Conservation (phyloP, 2,797 vertebrate genomes). For the Intellagama lesueurii region DNA sequence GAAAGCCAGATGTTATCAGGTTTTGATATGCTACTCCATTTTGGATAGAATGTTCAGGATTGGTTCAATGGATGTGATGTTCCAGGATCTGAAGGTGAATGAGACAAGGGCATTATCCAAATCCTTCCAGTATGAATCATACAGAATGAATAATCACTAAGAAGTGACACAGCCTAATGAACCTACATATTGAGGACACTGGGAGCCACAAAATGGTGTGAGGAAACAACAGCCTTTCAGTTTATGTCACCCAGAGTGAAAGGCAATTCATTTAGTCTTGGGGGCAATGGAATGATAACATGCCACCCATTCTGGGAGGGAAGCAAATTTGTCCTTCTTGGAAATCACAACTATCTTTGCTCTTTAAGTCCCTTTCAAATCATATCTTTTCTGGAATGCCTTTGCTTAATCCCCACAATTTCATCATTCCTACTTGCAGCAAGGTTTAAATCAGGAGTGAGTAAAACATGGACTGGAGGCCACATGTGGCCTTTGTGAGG, state of each 20-base stretch:
- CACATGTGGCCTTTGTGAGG: background rate
- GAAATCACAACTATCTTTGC: background rate
- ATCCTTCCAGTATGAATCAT: slow-evolving; percentile 23
- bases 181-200: background rate
- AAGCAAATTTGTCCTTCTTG: background rate
- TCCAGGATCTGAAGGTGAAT: slow-evolving; percentile 5
- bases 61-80: background rate
- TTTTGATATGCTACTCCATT: background rate
- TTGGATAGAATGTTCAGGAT: slow-evolving; percentile 3
- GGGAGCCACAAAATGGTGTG: background rate
- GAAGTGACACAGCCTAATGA: background rate
- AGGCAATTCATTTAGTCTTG: background rate
- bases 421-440: background rate
- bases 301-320: background rate
- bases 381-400: background rate
- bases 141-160: slow-evolving; percentile 3
- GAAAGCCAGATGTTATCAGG: background rate
- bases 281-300: slow-evolving; percentile 12
- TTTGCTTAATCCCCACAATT: background rate
- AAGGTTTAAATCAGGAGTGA: background rate
- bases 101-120: background rate
- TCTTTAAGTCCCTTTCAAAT: background rate
- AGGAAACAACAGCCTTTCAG: slow-evolving; percentile 4
- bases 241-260: background rate
- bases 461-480: too few species aligned